A percentile compares a stretch with the other conserved stretches of the same genome.
These are phyloP conservation scores for Mastigias papua DNA, from an alignment of 30 jellyfish, hydroid and myxozoan genomes.

Conservation along the genomic window DNA sequence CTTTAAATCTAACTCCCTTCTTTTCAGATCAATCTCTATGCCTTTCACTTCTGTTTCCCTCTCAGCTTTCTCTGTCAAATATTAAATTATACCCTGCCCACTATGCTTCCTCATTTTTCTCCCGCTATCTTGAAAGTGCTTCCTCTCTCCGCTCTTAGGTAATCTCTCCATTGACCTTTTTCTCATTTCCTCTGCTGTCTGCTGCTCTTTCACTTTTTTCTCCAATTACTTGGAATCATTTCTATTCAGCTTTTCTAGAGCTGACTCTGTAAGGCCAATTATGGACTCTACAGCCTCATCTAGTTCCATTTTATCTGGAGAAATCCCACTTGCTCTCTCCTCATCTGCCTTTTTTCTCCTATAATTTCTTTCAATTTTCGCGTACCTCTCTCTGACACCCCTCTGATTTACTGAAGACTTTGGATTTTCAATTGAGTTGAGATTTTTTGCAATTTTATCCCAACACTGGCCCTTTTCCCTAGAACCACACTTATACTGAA, in stretches of 20 bases:
- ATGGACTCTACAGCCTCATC: slow-evolving; percentile 20
- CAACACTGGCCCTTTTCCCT: slow-evolving; percentile 47
- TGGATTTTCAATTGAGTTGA: background rate
- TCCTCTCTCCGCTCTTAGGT: background rate
- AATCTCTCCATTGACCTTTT: slow-evolving; percentile 23
- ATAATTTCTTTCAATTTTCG: background rate
- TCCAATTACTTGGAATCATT: too few relatives aligned
- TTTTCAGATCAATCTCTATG: too few relatives aligned
- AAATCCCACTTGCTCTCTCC: slow-evolving; percentile 27
- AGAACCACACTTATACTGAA: slow-evolving; percentile 1
- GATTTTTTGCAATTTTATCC: background rate
- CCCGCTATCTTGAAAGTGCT: too few relatives aligned
- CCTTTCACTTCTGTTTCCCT: too few relatives aligned
- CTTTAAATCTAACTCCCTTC: too few relatives aligned
- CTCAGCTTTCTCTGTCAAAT: too few relatives aligned
- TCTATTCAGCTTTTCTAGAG: background rate
- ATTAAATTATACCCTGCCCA: too few relatives aligned
- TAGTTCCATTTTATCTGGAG: slow-evolving; percentile 3
- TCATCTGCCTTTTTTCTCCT: slow-evolving; percentile 17
- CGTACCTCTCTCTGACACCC: slow-evolving; percentile 34
- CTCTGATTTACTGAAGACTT: slow-evolving; percentile 14
- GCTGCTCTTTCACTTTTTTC: background rate
- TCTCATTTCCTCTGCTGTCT: slow-evolving; percentile 27
- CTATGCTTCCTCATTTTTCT: too few relatives aligned
- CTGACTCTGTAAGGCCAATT: slow-evolving; percentile 23